These are phyloP conservation scores for Eulimnadia texana DNA, from an alignment of 1,140 invertebrate genomes.

Conservation along the genomic window DNA sequence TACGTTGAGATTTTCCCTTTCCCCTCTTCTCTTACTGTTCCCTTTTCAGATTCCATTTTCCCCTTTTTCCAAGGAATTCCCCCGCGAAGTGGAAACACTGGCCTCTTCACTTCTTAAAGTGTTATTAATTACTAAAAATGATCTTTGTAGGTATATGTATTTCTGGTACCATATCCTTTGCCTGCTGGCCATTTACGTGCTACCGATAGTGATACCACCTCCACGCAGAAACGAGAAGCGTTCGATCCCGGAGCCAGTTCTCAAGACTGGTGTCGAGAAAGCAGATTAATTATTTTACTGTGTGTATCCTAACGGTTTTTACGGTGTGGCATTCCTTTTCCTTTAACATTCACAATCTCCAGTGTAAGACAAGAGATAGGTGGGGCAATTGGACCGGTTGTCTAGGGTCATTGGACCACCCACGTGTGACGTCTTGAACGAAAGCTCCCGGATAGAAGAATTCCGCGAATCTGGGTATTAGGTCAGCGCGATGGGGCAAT, in stretches of 20 bases:
- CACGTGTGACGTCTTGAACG: too few species aligned
- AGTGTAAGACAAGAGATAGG: too few species aligned
- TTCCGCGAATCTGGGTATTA: too few species aligned
- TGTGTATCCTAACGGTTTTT: not conserved
- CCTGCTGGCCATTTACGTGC: conserved; percentile 34
- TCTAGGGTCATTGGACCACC: too few species aligned
- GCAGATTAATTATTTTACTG: not conserved
- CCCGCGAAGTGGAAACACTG: not conserved
- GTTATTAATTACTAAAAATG: conserved; percentile 4
- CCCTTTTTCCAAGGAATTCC: too few species aligned
- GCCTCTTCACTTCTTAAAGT: not conserved
- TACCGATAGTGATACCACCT: conserved; percentile 28
- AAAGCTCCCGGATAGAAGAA: too few species aligned
- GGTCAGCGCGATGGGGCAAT: too few species aligned
- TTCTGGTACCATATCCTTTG: conserved; percentile 42
- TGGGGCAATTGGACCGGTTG: too few species aligned
- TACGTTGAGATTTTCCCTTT: too few species aligned
- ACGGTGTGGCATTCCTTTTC: not conserved
- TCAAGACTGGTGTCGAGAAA: not conserved
- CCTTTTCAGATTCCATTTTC: too few species aligned
- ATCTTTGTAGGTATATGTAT: conserved; percentile 34
- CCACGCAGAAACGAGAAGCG: not conserved
- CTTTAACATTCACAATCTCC: too few species aligned
- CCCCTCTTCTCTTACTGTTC: too few species aligned
- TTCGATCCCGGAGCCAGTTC: not conserved